Base-by-base conservation (phyloP, 2,888 invertebrate genomes). In the Drosophila birchii region DNA sequence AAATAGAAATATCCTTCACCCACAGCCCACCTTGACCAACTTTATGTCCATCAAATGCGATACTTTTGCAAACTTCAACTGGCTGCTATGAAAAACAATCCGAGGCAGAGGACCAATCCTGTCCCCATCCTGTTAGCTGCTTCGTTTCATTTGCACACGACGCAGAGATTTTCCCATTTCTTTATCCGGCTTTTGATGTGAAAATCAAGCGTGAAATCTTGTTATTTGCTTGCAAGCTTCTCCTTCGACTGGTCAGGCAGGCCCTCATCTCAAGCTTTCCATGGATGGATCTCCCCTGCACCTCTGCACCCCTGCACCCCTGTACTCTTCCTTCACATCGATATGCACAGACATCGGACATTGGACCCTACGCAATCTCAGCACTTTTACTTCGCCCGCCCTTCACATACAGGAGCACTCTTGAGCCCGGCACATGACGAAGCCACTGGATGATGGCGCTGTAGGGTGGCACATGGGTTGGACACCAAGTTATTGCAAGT, bases 131-230 rank as follows among this genome's bases (percentile, higher is more conserved):
- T 41, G 43, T 64, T 67, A 63, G 49, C 51, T 47, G 51, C 53
- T 63, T 55, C 45, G 47, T 71, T 80, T 67, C 63, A 56, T 68
- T 80, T 76, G 36, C 60, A 63, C 78, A 62, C 61, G 63, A 45
- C 23, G 43, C 60, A 60, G 54, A 49, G 70, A 62, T 59, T 74
- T 81, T 56, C 29, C 61, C 62, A 72, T 71, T 72, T 71, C 71
- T 75, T 76, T 60, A 64, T 68, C 53, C 41, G 47, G 53, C 62
- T 64, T 75, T 75, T 71, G 68, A 68, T 74, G 75, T 53, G 81
- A 75, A 81, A 74, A 81, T 76, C 79, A 79, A 78, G 79, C 81
- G 62, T 84, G 57, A 81, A 81, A 79, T 79, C 79, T 78, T 80
- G 72, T 79, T 83, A 80, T 76, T 70, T 76, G 75, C 75, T 76